phyloP scores from a whole-genome alignment of 2,797 vertebrate species.

The Phrynocephalus vlangalii region DNA sequence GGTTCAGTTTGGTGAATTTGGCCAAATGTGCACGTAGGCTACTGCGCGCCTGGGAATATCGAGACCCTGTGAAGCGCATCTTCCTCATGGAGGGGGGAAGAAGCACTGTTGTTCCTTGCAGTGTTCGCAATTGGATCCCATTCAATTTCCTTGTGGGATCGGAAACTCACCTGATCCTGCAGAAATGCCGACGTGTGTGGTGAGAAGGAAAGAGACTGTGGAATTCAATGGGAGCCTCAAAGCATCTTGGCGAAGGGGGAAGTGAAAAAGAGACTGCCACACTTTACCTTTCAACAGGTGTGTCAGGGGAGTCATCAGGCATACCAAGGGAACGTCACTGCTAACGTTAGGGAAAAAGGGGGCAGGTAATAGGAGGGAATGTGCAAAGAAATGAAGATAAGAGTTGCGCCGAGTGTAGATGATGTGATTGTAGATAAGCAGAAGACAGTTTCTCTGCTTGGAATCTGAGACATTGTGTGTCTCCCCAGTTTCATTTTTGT shows the following conservation, averaged over 20 bases:
- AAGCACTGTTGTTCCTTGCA: not conserved
- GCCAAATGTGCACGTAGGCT: not conserved
- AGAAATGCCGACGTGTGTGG: too few species aligned
- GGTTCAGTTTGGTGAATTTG: not conserved
- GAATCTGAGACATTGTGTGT: not conserved
- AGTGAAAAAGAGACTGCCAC: not conserved
- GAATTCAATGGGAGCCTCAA: not conserved
- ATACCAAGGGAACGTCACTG: too few species aligned
- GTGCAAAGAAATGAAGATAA: not conserved
- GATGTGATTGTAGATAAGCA: not conserved
- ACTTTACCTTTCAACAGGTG: not conserved
- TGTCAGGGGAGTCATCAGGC: too few species aligned
- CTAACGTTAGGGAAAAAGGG: not conserved
- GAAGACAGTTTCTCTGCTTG: too few species aligned
- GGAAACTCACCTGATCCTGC: not conserved
- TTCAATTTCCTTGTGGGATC: not conserved
- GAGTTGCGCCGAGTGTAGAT: not conserved
- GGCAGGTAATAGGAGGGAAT: not conserved
- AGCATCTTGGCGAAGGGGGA: not conserved
- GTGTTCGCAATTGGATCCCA: not conserved
- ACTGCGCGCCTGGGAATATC: not conserved
- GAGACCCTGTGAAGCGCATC: too few species aligned
- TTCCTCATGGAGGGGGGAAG: not conserved
- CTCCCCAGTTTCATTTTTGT: not conserved
- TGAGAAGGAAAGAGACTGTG: not conserved